Conservation (phyloP, 2,113 vertebrate genomes). For the Ia io region DNA sequence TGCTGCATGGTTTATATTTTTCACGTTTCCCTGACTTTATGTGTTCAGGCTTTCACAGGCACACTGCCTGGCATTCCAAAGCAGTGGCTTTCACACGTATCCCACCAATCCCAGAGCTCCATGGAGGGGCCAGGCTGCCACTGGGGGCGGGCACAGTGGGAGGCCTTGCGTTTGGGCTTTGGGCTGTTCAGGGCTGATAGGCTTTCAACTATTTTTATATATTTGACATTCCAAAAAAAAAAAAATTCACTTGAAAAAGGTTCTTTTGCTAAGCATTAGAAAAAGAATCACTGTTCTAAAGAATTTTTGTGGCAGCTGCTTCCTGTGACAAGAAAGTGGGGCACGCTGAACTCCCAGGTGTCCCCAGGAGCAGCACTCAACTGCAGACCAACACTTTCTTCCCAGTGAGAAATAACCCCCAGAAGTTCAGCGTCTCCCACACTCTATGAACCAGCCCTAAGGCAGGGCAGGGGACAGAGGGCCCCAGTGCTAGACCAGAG, state of each 20-base stretch:
- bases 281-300: slow-evolving; percentile 55
- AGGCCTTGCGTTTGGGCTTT: slow-evolving; percentile 28
- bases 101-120: background rate
- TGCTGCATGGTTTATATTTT: background rate
- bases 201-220: slow-evolving; percentile 73
- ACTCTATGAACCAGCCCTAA: background rate
- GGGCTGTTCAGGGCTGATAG: slow-evolving; percentile 10
- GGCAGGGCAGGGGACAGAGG: background rate
- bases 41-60: background rate
- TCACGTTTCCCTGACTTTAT: background rate
- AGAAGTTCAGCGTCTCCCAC: background rate
- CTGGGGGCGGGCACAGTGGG: background rate
- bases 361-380: background rate
- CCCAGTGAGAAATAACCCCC: background rate
- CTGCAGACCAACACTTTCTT: background rate
- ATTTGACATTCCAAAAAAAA: slow-evolving; percentile 41
- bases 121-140: background rate
- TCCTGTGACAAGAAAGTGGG: slow-evolving; percentile 64
- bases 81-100: slow-evolving; percentile 37
- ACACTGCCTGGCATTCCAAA: background rate
- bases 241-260: slow-evolving; percentile 52
- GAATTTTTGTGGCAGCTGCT: slow-evolving; percentile 53
- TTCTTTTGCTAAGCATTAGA: slow-evolving; percentile 57
- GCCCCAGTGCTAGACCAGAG: background rate
- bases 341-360: slow-evolving; percentile 14